Conservation (phyloP, 2,113 vertebrate species). For the Martes martes region DNA sequence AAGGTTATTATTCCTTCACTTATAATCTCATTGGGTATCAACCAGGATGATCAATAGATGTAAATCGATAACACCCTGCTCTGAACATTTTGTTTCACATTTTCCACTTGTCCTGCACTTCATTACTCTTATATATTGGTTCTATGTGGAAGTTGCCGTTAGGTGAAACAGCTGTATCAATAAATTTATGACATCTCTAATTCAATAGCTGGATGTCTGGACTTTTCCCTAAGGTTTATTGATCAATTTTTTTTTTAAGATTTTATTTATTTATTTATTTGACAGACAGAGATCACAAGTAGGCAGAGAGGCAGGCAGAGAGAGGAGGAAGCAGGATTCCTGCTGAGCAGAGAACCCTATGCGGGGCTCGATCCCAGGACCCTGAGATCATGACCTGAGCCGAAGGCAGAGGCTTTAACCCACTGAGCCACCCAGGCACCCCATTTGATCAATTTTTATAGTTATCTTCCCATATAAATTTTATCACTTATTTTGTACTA, state of each 20-base stretch:
- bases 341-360: no score
- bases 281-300: no score
- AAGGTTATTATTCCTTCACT: neutral
- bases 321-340: no score
- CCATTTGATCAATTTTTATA: neutral
- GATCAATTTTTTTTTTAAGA: neutral
- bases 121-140: neutral
- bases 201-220: neutral
- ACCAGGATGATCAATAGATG: neutral
- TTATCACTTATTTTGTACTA: neutral
- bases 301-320: no score
- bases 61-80: neutral
- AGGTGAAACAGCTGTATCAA: neutral
- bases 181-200: slow-evolving; percentile 24
- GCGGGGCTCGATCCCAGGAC: no score
- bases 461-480: neutral
- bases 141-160: neutral
- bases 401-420: no score
- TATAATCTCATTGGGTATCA: neutral
- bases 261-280: no score
- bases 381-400: no score
- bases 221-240: neutral
- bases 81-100: neutral
- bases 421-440: no score
- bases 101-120: neutral